Base-by-base conservation (phyloP, 2,888 invertebrate species). In the Heliconius ismenius region DNA sequence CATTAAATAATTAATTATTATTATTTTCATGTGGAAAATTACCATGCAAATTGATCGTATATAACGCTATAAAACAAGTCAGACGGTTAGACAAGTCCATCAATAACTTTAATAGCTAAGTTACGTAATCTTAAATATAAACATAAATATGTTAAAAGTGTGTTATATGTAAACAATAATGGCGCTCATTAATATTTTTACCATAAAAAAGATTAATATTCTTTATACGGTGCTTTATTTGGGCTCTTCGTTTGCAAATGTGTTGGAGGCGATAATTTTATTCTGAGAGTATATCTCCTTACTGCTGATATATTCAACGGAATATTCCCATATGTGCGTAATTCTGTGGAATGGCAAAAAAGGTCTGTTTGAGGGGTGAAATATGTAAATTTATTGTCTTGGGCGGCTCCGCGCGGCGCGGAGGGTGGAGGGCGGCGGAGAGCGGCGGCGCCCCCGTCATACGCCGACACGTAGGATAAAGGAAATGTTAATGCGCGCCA, bases 311-410 rank as follows among this genome's bases (percentile, higher is more conserved):
- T 93, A 93, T 93, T 94, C 94, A 92, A 91, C 91, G 88, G 92
- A 93, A 94, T 94, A 94, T 94, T 94, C 94, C 93, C 94, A 94
- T 94, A 94, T 93, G 94, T 92, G 93, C 93, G 94, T 93, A 94
- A 94, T 94, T 93, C 93, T 93, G 92, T 89, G 92, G 92, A 93
- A 93, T 93, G 93, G 94, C 92, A 93, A 94, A 93, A 93, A 93
- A 93, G 94, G 94, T 93, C 94, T 93, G 92, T 92, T 93, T 92
- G 93, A 93, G 94, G 93, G 94, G 94, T 92, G 93, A 94, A 94
- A 94, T 94, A 94, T 94, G 94, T 94, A 94, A 94, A 94, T 94
- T 93, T 94, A 94, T 94, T 94, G 94, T 94, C 93, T 94, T 92
- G 93, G 93, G 94, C 93, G 92, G 91, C 91, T 82, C 88, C 54